Conservation (phyloP, 1,140 invertebrate species). For the Drosophila bifasciata region DNA sequence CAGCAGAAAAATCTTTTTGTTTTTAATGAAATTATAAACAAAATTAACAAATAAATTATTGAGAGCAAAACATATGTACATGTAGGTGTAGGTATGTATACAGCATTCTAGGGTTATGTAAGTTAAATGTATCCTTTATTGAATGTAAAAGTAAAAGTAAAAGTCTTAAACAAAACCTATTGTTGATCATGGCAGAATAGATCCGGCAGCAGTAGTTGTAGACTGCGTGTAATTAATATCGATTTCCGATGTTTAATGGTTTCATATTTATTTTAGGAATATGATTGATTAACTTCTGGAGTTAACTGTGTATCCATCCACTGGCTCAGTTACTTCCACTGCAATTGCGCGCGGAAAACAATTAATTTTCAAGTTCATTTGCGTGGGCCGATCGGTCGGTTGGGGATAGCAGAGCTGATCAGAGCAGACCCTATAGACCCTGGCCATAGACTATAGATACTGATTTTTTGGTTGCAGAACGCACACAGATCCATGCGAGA, state of each 20-base stretch:
- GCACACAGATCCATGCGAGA: constrained; percentile 39
- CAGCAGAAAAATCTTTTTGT: constrained; percentile 23
- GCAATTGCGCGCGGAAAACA: constrained; percentile 64
- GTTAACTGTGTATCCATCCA: constrained; percentile 3
- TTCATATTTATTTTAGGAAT: no score
- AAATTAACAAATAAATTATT: constrained; percentile 68
- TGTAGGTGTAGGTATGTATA: constrained; percentile 25
- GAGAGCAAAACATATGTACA: constrained; percentile 23
- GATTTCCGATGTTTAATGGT: no score
- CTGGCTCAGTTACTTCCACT: constrained; percentile 15
- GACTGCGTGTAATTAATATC: no score
- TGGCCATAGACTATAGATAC: constrained; percentile 45
- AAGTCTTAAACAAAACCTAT: no score
- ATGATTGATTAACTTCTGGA: no score
- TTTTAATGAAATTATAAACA: constrained; percentile 75
- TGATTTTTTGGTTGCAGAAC: constrained; percentile 37
- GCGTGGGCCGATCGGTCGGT: constrained; percentile 53
- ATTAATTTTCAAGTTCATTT: constrained; percentile 80
- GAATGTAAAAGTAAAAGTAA: no score
- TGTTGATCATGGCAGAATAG: no score
- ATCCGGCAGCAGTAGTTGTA: no score
- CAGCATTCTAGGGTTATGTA: background rate
- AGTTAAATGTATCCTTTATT: no score
- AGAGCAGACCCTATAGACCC: constrained; percentile 16
- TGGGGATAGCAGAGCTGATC: constrained; percentile 5